These are phyloP conservation scores for Hyperoplus immaculatus DNA, from an alignment of 2,797 vertebrate species.

Conservation along the genomic window DNA sequence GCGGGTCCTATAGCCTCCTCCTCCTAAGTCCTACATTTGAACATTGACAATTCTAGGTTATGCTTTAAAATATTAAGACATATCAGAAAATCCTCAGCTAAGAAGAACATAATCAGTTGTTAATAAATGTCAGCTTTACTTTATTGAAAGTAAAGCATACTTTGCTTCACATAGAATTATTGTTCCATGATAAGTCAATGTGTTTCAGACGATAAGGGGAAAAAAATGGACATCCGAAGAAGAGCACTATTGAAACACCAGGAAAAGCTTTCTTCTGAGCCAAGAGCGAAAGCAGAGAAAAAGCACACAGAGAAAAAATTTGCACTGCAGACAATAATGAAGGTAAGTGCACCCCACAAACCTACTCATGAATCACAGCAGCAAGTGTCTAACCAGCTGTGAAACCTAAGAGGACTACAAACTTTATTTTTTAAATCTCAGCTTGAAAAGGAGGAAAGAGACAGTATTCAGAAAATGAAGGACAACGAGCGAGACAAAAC, in stretches of 20 bases:
- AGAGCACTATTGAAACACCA: conserved; percentile 86
- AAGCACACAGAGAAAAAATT: conserved; percentile 88
- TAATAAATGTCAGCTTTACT: too few relatives aligned
- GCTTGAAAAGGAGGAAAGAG: conserved; percentile 91
- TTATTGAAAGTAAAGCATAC: not conserved
- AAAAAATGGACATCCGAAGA: conserved; percentile 86
- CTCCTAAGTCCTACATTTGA: too few relatives aligned
- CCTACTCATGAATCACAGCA: not conserved
- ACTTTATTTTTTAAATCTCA: conserved; percentile 61
- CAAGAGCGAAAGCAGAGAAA: conserved; percentile 80
- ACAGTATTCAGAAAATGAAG: conserved; percentile 89
- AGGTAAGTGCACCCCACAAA: conserved; percentile 78
- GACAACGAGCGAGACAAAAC: conserved; percentile 87
- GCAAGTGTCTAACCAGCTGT: not conserved
- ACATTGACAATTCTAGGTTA: too few relatives aligned
- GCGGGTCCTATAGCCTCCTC: too few relatives aligned
- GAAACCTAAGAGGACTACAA: not conserved
- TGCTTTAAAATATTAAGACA: too few relatives aligned
- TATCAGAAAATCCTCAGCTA: too few relatives aligned
- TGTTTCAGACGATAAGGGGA: conserved; percentile 87
- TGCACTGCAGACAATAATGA: conserved; percentile 90
- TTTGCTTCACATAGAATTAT: not conserved
- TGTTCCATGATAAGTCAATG: not conserved
- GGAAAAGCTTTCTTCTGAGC: conserved; percentile 83
- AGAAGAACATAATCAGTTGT: too few relatives aligned